Evolutionary conservation across 2,113 vertebrate species (phyloP).

Genomic region (Colistium nudipinnis): DNA sequence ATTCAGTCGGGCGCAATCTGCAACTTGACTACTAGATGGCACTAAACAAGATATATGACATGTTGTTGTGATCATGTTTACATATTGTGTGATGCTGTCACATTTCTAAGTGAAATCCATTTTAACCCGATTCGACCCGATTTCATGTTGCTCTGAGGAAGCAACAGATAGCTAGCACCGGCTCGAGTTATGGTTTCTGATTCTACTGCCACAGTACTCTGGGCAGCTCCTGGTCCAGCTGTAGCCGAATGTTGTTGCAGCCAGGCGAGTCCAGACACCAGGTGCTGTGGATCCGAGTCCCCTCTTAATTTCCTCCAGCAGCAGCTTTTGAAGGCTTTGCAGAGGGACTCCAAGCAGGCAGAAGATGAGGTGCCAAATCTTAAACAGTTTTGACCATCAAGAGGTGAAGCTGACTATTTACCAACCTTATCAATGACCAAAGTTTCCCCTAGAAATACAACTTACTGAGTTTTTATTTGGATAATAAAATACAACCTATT

Average conservation of each 20-base stretch:
- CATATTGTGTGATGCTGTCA: too few species aligned
- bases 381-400: conserved; percentile 5
- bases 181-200: neutral
- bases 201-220: conserved; percentile 3
- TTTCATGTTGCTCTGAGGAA: conserved; percentile 1
- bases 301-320: conserved; percentile 36
- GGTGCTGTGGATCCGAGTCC: conserved; percentile 14
- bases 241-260: conserved; percentile 13
- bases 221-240: conserved; percentile 12
- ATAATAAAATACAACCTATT: neutral
- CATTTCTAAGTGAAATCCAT: too few species aligned
- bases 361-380: conserved; percentile 18
- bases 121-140: neutral
- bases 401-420: neutral
- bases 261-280: conserved; percentile 19
- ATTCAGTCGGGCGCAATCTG: too few species aligned
- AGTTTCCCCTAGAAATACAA: neutral
- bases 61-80: neutral
- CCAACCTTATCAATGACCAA: neutral
- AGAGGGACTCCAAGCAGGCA: conserved; percentile 10
- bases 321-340: conserved; percentile 24
- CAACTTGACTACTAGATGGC: too few species aligned
- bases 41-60: neutral
- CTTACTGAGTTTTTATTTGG: neutral
- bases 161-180: neutral